These are phyloP conservation scores for Lamellibrachia luymesi DNA, from an alignment of 1,140 invertebrate species.

Conservation along the genomic window DNA sequence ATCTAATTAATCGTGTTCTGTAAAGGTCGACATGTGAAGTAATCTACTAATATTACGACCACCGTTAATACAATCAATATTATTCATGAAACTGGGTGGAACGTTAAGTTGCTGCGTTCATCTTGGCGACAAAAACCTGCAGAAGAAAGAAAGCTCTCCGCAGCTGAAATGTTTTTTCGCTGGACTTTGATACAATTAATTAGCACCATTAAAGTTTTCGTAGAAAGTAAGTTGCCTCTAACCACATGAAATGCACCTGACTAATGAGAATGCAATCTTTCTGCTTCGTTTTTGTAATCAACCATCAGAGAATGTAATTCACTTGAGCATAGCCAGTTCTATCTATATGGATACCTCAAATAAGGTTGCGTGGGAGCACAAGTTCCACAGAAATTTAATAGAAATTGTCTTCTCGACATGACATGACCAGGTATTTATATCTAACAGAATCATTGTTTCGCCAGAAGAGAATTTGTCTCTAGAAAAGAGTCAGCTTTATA, in stretches of 20 bases:
- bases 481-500: not conserved
- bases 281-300: not conserved
- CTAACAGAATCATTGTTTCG: not conserved
- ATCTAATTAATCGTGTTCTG: not conserved
- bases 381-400: not conserved
- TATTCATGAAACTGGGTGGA: not conserved
- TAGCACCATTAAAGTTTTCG: not conserved
- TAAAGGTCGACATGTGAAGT: not conserved
- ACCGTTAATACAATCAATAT: not conserved
- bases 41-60: not conserved
- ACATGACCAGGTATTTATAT: not conserved
- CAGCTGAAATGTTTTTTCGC: not conserved
- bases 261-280: not conserved
- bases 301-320: not conserved
- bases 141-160: not conserved
- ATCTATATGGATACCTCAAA: not conserved
- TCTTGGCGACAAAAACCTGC: not conserved
- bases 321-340: not conserved
- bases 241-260: not conserved
- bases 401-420: not conserved
- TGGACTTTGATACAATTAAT: conserved; percentile 5
- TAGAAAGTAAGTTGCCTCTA: not conserved
- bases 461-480: not conserved
- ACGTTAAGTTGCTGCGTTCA: not conserved
- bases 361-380: not conserved